Conservation (phyloP, 1,140 invertebrate genomes). For the Eueides isabella region DNA sequence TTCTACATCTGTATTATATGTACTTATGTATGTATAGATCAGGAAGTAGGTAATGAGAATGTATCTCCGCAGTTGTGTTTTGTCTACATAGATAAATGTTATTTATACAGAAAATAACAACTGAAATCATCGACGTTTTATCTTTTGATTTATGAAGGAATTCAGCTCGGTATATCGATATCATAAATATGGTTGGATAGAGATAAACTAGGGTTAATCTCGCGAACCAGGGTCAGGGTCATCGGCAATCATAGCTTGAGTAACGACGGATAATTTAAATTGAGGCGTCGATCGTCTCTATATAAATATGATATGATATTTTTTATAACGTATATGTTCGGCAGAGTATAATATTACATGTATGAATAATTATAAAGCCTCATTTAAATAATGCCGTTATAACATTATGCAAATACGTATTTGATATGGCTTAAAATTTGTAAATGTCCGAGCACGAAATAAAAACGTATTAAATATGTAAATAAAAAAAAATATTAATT, state of each 20-base stretch:
- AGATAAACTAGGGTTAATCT: conserved; percentile 49
- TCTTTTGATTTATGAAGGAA: conserved; percentile 24
- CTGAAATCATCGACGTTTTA: conserved; percentile 17
- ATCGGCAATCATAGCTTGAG: conserved; percentile 44
- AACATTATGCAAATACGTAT: neutral
- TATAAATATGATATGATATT: neutral
- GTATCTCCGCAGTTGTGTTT: neutral
- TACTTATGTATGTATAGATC: neutral
- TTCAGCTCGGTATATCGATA: conserved; percentile 22
- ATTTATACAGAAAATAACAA: conserved; percentile 15
- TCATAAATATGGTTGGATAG: conserved; percentile 42
- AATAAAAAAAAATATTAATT: conserved; percentile 11
- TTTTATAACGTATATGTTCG: neutral
- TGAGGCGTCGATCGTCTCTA: conserved; percentile 7
- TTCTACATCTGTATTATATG: neutral
- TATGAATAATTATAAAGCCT: neutral
- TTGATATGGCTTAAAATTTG: neutral
- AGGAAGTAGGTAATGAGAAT: neutral
- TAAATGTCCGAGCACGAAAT: neutral
- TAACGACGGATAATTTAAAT: conserved; percentile 29
- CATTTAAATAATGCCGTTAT: conserved; percentile 5
- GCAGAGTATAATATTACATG: neutral
- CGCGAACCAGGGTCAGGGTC: conserved; percentile 51
- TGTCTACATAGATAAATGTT: neutral
- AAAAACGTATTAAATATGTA: neutral